Percentiles rank a stretch among this genome's conserved stretches.
phyloP scores from a whole-genome alignment of 2,888 invertebrate species.

The Platycheirus albimanus region DNA sequence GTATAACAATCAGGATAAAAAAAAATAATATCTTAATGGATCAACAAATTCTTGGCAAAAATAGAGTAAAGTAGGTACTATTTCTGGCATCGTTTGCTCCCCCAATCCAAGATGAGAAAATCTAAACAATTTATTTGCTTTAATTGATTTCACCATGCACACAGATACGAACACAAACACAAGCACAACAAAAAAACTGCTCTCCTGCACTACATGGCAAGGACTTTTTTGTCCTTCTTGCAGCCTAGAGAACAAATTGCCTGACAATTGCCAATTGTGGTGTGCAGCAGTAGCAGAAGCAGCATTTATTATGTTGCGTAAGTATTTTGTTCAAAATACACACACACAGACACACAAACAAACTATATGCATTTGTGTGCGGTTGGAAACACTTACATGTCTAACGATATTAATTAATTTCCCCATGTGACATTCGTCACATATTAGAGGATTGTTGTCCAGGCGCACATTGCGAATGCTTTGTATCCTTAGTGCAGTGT shows the following conservation, averaged over 20 bases:
- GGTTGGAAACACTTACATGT: constrained; percentile 79
- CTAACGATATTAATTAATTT: constrained; percentile 82
- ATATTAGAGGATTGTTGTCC: constrained; percentile 83
- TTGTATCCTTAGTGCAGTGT: constrained; percentile 80
- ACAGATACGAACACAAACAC: not conserved
- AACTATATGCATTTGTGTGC: not conserved
- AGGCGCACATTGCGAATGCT: constrained; percentile 82
- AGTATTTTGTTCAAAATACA: not conserved
- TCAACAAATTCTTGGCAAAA: constrained; percentile 39
- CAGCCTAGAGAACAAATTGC: constrained; percentile 23
- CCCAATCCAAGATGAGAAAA: too few relatives aligned
- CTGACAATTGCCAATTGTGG: constrained; percentile 46
- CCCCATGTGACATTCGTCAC: constrained; percentile 83
- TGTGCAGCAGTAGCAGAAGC: not conserved
- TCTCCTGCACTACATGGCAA: constrained; percentile 1
- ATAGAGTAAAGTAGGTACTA: constrained; percentile 1
- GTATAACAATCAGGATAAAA: too few relatives aligned
- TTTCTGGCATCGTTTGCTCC: constrained; percentile 18
- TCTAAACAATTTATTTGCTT: constrained; percentile 50
- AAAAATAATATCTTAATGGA: constrained; percentile 30
- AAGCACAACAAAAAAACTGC: too few relatives aligned
- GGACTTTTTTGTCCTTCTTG: not conserved
- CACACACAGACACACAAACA: not conserved
- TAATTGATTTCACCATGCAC: constrained; percentile 57
- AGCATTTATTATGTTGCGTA: not conserved